Evolutionary conservation across 2,113 vertebrate species (phyloP), one percentile per base, ranked within the genome.

Genomic region (Aegypius monachus): DNA sequence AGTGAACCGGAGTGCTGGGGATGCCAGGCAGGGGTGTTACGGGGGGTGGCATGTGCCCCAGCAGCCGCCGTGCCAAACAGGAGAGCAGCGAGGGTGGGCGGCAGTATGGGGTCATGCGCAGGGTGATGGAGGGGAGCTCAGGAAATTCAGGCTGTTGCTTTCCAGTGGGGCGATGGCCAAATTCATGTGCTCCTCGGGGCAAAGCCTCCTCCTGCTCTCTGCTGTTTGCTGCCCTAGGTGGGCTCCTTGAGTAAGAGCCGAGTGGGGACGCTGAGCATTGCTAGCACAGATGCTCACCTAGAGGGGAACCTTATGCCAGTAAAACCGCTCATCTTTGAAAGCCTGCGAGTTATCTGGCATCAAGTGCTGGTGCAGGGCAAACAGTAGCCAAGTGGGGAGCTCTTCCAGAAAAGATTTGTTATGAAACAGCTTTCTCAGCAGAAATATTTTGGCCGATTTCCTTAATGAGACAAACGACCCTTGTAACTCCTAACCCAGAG

Each of bases 181-280:
- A 70, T 52, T 17, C 21, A 0, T 19, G 43, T 34, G 25, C 34
- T 65, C 8, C 11, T 26, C 1, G 1, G 13, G 23, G 38, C 14
- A 66, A 85, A 77, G 22, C 7, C 11, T 75, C 16, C 32, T 77
- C 20, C 58, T 55, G 20, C 45, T 63, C 45, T 67, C 34, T 53
- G 43, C 34, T 48, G 1, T 45, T 81, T 53, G 26, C 43, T 94
- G 52, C 40, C 43, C 45, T 52, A 34, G 61, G 22, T n/a, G 59
- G 45, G 14, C 5, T 74, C 15, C 29, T 59, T 73, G 20, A 83
- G 5, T 43, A 31, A 22, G 9, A 78, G 19, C 10, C 25, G 16
- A 4, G 2, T 10, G 38, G 26, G 9, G 9, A 70, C 27, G 3
- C 26, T 0, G 0, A 70, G 17, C 11, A 31, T 0, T 0, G 3